phyloP scores from a whole-genome alignment of 2,888 invertebrate species.

The Dryocosmus kuriphilus region DNA sequence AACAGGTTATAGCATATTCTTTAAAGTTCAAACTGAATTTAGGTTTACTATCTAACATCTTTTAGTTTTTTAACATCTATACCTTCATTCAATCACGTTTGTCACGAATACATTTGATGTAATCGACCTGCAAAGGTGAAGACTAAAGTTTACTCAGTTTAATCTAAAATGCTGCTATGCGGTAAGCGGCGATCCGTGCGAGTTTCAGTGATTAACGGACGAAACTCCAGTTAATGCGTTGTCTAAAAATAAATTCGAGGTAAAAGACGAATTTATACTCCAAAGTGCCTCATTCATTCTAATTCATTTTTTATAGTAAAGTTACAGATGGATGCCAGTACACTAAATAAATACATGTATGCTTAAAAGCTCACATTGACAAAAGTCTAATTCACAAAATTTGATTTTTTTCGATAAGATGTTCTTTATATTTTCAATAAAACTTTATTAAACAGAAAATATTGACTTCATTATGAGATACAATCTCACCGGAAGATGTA shows the following conservation, averaged over 20 bases:
- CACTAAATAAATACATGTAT: no score
- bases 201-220: slow-evolving; percentile 49
- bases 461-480: no score
- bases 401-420: no score
- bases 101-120: slow-evolving; percentile 7
- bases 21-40: background rate
- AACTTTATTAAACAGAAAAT: no score
- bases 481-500: slow-evolving; percentile 73
- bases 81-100: background rate
- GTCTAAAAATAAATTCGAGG: slow-evolving; percentile 45
- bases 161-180: slow-evolving; percentile 47
- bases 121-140: slow-evolving; percentile 17
- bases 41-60: background rate
- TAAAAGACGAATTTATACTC: slow-evolving; percentile 24
- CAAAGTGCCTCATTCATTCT: background rate
- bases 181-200: slow-evolving; percentile 44
- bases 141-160: slow-evolving; percentile 12
- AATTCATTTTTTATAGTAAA: background rate
- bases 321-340: no score
- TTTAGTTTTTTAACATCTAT: no score
- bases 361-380: no score
- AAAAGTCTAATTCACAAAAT: no score
- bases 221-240: slow-evolving; percentile 48
- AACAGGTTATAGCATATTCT: background rate
- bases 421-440: no score